These are phyloP conservation scores for Motacilla tschutschensis DNA, from an alignment of 2,113 vertebrate genomes.

Conservation along the genomic window DNA sequence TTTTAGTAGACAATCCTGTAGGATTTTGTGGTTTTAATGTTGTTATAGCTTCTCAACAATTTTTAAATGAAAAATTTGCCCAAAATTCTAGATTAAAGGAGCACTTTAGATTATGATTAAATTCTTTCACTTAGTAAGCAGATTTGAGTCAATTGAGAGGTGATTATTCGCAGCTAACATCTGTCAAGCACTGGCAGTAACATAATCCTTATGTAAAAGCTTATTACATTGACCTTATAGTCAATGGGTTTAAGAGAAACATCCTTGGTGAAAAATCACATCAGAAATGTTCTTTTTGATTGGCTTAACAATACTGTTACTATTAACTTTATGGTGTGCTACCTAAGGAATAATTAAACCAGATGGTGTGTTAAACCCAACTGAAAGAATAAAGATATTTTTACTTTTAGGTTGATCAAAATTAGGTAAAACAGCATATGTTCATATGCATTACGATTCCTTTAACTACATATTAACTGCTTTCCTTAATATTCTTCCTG, in stretches of 20 bases:
- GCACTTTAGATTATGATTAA: neutral
- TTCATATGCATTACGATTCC: conserved; percentile 54
- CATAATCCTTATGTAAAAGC: conserved; percentile 1
- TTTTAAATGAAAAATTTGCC: neutral
- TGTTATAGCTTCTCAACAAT: neutral
- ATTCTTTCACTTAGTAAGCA: conserved; percentile 35
- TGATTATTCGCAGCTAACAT: conserved; percentile 16
- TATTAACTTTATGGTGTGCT: conserved; percentile 67
- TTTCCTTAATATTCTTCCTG: conserved; percentile 56
- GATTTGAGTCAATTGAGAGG: conserved; percentile 23
- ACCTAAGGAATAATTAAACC: conserved; percentile 77
- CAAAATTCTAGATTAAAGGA: neutral
- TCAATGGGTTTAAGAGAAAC: conserved; percentile 16
- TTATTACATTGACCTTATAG: conserved; percentile 53
- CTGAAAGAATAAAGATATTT: conserved; percentile 59
- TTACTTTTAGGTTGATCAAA: conserved; percentile 74
- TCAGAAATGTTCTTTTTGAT: conserved; percentile 25
- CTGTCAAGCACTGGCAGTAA: conserved; percentile 21
- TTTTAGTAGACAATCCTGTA: neutral
- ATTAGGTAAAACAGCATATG: conserved; percentile 74
- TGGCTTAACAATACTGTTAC: conserved; percentile 43
- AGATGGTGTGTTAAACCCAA: conserved; percentile 67
- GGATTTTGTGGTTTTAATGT: neutral
- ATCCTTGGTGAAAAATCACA: conserved; percentile 19
- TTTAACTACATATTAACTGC: conserved; percentile 66